Base-by-base conservation (phyloP, 2,888 invertebrate genomes). In the Artemia sinica region DNA sequence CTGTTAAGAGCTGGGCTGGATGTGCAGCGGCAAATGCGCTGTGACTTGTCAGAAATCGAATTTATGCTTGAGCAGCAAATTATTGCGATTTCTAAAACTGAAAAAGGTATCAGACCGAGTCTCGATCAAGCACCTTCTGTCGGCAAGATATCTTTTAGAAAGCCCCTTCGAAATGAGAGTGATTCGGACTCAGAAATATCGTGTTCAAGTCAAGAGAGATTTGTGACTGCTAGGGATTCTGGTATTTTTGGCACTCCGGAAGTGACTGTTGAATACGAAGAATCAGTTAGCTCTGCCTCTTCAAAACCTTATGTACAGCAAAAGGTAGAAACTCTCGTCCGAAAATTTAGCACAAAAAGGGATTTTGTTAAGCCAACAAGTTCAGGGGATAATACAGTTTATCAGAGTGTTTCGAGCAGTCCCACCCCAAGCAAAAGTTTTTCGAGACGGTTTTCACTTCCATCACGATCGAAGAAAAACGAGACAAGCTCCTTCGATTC, bases 401-500 rank as follows among this genome's bases (percentile, higher is more conserved):
- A 58, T 58, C 58, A 58, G 14, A 58, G 58, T 18, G 58, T 58
- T 58, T n/a, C 18, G 8, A 58, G 18, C 58, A 58, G 14, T 58
- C 58, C 58, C n/a, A n/a, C 10, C 58, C 58, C 8, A 8, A 58
- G 58, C 58, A 58, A 58, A 58, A n/a, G 14, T 14, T 58, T 58
- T 58, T 58, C 58, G 8, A n/a, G 58, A 10, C 58, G 58, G 58
- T 58, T 58, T 14, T 58, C 58, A 8, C 58, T 58, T 58, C 58
- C 58, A 10, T n/a, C 58, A n/a, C n/a, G 28, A 28, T 28, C n/a
- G 58, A 58, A 58, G 58, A 58, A 58, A 58, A 18, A 58, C 58
- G 18, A 58, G 18, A 14, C 58, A n/a, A 58, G 10, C 58, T 58
- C 58, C 1, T n/a, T 58, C 18, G 58, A 58, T 18, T 58, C 58